These are phyloP conservation scores for Drosophila rufa DNA, from an alignment of 1,140 invertebrate species.

Conservation along the genomic window DNA sequence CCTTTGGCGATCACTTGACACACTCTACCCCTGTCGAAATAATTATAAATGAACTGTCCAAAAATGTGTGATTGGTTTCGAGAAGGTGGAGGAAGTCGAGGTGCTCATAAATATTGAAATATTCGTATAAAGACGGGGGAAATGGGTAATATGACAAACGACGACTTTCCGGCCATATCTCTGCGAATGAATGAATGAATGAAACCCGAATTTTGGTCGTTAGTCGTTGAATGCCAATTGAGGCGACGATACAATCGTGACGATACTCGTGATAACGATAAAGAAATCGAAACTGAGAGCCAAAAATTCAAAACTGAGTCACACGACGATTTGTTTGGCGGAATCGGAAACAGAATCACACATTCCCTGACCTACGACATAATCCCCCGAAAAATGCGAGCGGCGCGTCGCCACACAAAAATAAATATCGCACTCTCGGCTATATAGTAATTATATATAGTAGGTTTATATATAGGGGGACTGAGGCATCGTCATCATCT, in stretches of 20 bases:
- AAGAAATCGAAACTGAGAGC: constrained; percentile 16
- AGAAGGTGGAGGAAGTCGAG: constrained; percentile 16
- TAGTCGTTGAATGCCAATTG: constrained; percentile 59
- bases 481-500: constrained; percentile 29
- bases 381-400: constrained; percentile 34
- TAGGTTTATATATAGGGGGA: constrained; percentile 1
- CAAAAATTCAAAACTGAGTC: constrained; percentile 39
- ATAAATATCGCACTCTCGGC: constrained; percentile 17
- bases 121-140: constrained; percentile 20
- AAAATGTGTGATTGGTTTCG: constrained; percentile 13
- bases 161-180: constrained; percentile 38
- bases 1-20: constrained; percentile 61
- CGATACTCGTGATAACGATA: constrained; percentile 37
- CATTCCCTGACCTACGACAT: constrained; percentile 72
- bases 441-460: constrained; percentile 14
- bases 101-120: constrained; percentile 59
- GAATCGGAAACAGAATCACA: constrained; percentile 6
- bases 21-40: constrained; percentile 39
- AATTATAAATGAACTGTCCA: constrained; percentile 41
- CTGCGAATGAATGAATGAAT: constrained; percentile 43
- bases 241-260: constrained; percentile 16
- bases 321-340: constrained; percentile 17
- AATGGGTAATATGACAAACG: constrained; percentile 38
- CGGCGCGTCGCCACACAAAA: constrained; percentile 1
- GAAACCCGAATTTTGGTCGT: constrained; percentile 42